These are phyloP conservation scores for Lasioglossum leucozonium DNA, from an alignment of 2,888 invertebrate species.

Conservation along the genomic window DNA sequence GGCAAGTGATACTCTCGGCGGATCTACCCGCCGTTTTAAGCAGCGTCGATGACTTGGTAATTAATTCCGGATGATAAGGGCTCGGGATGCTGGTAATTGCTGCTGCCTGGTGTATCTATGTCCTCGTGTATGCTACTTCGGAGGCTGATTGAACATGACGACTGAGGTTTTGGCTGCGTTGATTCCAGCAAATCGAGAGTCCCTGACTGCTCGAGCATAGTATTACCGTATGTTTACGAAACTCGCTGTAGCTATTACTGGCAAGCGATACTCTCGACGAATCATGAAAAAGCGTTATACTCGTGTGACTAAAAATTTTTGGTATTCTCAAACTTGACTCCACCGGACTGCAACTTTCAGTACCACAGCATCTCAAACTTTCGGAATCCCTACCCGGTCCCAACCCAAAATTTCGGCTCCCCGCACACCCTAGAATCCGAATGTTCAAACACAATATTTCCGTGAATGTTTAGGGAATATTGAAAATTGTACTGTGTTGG, in stretches of 20 bases:
- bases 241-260: neutral
- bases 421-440: neutral
- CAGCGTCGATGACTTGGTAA: conserved; percentile 2
- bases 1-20: conserved; percentile 8
- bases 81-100: neutral
- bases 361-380: neutral
- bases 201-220: neutral
- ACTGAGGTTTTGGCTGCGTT: neutral
- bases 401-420: neutral
- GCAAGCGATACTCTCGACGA: neutral
- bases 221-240: neutral
- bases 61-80: neutral
- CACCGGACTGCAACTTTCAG: neutral
- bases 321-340: neutral
- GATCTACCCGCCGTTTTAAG: neutral
- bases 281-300: neutral
- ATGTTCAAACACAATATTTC: neutral
- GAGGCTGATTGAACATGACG: neutral
- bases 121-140: neutral
- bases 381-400: neutral
- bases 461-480: neutral
- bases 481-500: neutral
- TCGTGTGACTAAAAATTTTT: neutral
- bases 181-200: neutral
- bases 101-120: neutral